Conservation (phyloP, 2,888 invertebrate genomes). For the Leptopilina syphax region DNA sequence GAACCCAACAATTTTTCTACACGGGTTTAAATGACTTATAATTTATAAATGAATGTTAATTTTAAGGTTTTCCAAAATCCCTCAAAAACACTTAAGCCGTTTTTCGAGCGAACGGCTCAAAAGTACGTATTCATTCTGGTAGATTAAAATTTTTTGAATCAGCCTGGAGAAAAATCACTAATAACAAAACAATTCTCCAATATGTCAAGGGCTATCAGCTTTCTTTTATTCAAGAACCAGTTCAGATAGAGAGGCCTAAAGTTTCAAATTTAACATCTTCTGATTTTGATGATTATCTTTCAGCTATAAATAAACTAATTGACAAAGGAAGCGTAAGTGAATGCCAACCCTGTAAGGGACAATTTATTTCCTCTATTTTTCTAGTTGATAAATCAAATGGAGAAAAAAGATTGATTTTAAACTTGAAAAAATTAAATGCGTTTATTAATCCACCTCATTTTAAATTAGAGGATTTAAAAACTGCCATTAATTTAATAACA, state of each 20-base stretch:
- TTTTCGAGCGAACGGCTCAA: too few species aligned
- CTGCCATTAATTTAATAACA: conserved; percentile 3
- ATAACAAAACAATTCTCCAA: neutral
- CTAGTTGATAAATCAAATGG: neutral
- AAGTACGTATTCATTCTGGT: neutral
- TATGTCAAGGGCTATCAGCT: neutral
- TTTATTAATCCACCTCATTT: conserved; percentile 48
- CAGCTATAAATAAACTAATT: neutral
- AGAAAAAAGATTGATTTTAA: neutral
- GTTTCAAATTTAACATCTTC: neutral
- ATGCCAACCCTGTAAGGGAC: neutral
- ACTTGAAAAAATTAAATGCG: conserved; percentile 48
- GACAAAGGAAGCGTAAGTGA: neutral
- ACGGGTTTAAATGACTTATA: too few species aligned
- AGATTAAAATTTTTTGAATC: neutral
- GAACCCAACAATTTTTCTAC: too few species aligned
- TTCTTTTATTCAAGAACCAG: neutral
- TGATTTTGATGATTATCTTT: neutral
- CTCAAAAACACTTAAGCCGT: too few species aligned
- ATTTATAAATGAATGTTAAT: too few species aligned
- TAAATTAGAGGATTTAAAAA: conserved; percentile 45
- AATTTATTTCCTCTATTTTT: neutral
- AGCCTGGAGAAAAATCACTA: neutral
- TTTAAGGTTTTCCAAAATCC: too few species aligned
- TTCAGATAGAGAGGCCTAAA: neutral